These are phyloP conservation scores for Neogobius melanostomus DNA, from an alignment of 2,113 vertebrate species.

Conservation along the genomic window DNA sequence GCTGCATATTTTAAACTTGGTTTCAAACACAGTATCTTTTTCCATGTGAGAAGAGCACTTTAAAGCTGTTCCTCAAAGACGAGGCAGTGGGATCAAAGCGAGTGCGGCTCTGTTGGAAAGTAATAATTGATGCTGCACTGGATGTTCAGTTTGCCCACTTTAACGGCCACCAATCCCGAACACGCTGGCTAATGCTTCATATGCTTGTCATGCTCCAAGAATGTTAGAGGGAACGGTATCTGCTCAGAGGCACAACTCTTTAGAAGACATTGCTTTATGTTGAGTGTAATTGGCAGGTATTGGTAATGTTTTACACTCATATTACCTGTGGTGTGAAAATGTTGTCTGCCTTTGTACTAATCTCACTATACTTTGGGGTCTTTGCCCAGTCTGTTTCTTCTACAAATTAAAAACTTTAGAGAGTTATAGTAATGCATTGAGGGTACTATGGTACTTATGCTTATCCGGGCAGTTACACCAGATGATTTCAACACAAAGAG, in stretches of 20 bases:
- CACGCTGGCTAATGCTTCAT: slow-evolving; percentile 11
- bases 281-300: too few species aligned
- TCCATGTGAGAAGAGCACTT: slow-evolving; percentile 29
- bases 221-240: not conserved
- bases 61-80: slow-evolving; percentile 47
- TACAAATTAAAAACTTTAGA: too few species aligned
- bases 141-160: slow-evolving; percentile 37
- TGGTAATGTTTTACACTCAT: too few species aligned
- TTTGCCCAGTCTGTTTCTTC: too few species aligned
- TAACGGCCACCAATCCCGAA: slow-evolving; percentile 20
- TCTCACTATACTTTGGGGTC: too few species aligned
- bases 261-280: too few species aligned
- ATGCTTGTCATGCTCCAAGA: not conserved
- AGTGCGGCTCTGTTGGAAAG: slow-evolving; percentile 30
- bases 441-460: too few species aligned
- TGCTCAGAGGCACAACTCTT: not conserved
- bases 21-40: slow-evolving; percentile 47
- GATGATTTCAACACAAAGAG: too few species aligned
- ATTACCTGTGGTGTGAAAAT: too few species aligned
- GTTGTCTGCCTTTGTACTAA: too few species aligned
- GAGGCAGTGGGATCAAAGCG: slow-evolving; percentile 54
- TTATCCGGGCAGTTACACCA: too few species aligned
- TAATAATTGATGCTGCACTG: slow-evolving; percentile 35
- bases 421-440: too few species aligned
- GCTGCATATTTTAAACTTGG: slow-evolving; percentile 54